Conservation (phyloP, 1,140 invertebrate species). For the Ptiloglossa arizonensis region DNA sequence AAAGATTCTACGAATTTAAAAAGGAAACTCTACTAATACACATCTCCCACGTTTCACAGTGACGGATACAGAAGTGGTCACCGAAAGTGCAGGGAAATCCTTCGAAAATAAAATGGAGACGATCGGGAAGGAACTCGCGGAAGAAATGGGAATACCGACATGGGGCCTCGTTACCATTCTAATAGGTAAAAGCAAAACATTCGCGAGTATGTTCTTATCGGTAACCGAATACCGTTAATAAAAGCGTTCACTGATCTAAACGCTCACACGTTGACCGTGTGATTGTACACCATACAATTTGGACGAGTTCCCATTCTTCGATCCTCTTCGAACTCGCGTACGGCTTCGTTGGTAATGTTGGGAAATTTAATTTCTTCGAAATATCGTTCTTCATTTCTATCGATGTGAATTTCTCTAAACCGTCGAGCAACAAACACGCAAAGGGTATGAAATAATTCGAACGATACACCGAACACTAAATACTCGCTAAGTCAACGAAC, state of each 20-base stretch:
- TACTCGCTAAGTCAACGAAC: too few species aligned
- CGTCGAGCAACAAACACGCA: background rate
- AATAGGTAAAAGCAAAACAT: conserved; percentile 82
- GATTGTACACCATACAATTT: too few species aligned
- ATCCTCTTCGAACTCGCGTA: background rate
- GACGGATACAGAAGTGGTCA: conserved; percentile 54
- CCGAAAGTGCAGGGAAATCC: conserved; percentile 61
- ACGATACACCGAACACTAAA: too few species aligned
- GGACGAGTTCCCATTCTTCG: background rate
- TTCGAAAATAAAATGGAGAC: conserved; percentile 76
- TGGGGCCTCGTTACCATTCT: conserved; percentile 89
- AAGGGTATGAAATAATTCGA: background rate
- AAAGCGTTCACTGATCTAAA: background rate
- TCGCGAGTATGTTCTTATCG: background rate
- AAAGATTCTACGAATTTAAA: too few species aligned
- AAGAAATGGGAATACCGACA: conserved; percentile 86
- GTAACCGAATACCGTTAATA: background rate
- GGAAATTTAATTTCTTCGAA: too few species aligned
- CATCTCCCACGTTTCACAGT: conserved; percentile 2
- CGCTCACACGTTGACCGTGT: background rate
- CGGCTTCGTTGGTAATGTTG: too few species aligned
- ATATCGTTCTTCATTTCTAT: too few species aligned
- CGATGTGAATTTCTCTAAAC: too few species aligned
- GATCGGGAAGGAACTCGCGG: conserved; percentile 82
- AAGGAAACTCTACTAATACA: background rate